Base-by-base conservation (phyloP, 2,888 invertebrate genomes). In the Rotaria macrura region DNA sequence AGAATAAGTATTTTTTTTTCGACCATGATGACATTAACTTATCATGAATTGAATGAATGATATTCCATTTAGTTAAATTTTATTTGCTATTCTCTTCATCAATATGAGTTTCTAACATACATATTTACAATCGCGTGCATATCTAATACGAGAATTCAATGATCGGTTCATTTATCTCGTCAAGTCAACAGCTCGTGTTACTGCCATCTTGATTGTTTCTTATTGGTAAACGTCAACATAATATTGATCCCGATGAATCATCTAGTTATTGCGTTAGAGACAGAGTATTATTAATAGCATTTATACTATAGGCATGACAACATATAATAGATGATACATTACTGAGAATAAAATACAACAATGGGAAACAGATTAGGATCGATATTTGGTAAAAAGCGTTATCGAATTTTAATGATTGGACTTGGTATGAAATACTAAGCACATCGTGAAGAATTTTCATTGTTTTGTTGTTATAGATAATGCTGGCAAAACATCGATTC, bases 401-500 rank as follows among this genome's bases (percentile, higher is more conserved):
- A 25, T 79, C 40, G 79, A 43, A 79, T 79, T 43, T 79, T 79
- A n/a, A 43, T 79, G 43, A 25, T 79, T 43, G 79, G 79, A 43
- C 43, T 79, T 14, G 79, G 79, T 79, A 79, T 29, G 7, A n/a
- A 17, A 29, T 52, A 52, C n/a, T n/a, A n/a, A n/a, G n/a, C 4
- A 52, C 34, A 5, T 17, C 17, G 2, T 17, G 17, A 49, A 49
- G 14, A 49, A 49, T 49, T 49, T 49, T 49, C 12, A 49, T 49
- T 4, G 3, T 17, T 17, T 49, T 49, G 49, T 49, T 65, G 34
- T 4, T 47, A 88, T 91, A 47, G 91, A 91, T 88, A 90, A 91
- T 65, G 91, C 91, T 79, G 91, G 91, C 85, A 91, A 91, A 89
- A 91, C 91, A 38, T 91, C 96, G 92, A 95, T 96, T 93, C 93